Evolutionary conservation across 2,888 invertebrate genomes (phyloP).

Genomic region (Oligia strigilis): DNA sequence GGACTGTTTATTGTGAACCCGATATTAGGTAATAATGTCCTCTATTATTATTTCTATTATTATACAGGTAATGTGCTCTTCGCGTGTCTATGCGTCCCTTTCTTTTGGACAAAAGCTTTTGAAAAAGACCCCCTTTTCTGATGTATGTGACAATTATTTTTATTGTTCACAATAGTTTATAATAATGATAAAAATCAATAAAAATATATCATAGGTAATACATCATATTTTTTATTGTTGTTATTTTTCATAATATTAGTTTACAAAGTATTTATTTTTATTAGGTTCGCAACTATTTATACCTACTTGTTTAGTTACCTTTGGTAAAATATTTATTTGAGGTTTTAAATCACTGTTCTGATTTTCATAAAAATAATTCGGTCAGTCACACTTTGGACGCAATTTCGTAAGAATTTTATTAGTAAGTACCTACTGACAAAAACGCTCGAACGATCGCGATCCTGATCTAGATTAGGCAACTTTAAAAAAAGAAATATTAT

Average conservation of each 20-base stretch:
- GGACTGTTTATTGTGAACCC: conserved; percentile 28
- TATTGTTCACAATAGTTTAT: conserved; percentile 25
- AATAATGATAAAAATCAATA: neutral
- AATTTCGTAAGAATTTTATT: neutral
- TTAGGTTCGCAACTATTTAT: neutral
- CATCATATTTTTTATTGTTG: neutral
- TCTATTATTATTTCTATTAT: conserved; percentile 60
- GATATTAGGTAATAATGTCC: conserved; percentile 43
- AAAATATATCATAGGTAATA: too few species aligned
- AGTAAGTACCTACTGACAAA: too few species aligned
- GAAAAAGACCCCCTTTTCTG: conserved; percentile 40
- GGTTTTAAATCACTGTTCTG: neutral
- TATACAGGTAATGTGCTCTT: conserved; percentile 56
- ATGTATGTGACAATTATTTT: conserved; percentile 52
- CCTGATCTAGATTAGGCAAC: accelerated
- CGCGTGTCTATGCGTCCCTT: conserved; percentile 63
- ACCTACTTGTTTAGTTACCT: too few species aligned
- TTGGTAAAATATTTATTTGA: too few species aligned
- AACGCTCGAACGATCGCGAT: neutral
- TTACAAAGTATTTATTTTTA: neutral
- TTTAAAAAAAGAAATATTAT: neutral
- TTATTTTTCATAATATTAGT: neutral
- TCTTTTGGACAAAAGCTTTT: conserved; percentile 49
- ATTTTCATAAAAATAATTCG: neutral
- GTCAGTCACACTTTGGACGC: neutral